These are phyloP conservation scores for Orgyia antiqua DNA, from an alignment of 2,888 invertebrate species.

Conservation along the genomic window DNA sequence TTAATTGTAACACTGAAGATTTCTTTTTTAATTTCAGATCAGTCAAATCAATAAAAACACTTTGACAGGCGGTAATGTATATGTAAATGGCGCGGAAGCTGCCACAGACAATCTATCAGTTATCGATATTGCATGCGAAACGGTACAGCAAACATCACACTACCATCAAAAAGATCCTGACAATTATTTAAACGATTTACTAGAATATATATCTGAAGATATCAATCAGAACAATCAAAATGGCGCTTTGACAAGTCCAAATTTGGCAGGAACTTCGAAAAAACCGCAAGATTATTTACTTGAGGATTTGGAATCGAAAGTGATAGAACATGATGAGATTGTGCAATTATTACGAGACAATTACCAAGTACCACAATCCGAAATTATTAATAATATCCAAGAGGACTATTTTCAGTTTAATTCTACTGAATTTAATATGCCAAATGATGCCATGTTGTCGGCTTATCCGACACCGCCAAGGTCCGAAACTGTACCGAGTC, in stretches of 20 bases:
- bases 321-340: slow-evolving; percentile 11
- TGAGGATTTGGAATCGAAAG: slow-evolving; percentile 7
- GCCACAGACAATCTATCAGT: slow-evolving; percentile 31
- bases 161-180: slow-evolving; percentile 37
- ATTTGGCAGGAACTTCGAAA: slow-evolving; percentile 3
- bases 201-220: slow-evolving; percentile 41
- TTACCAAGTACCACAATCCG: slow-evolving; percentile 3
- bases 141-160: slow-evolving; percentile 37
- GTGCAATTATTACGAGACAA: slow-evolving; percentile 14
- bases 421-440: slow-evolving; percentile 9
- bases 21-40: no score
- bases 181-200: slow-evolving; percentile 32
- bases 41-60: slow-evolving; percentile 50
- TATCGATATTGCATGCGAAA: slow-evolving; percentile 39
- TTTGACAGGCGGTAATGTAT: slow-evolving; percentile 53
- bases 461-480: slow-evolving; percentile 53
- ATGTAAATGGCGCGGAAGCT: slow-evolving; percentile 35
- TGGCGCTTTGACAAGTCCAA: not conserved
- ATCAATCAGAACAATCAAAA: slow-evolving; percentile 8
- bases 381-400: not conserved
- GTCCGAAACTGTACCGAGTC: slow-evolving; percentile 50
- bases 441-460: slow-evolving; percentile 9
- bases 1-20: no score
- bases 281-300: slow-evolving; percentile 2
- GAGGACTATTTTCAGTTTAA: slow-evolving; percentile 18